Evolutionary conservation across 1,140 invertebrate species (phyloP).

Genomic region (Pogonognathellus flavescens): DNA sequence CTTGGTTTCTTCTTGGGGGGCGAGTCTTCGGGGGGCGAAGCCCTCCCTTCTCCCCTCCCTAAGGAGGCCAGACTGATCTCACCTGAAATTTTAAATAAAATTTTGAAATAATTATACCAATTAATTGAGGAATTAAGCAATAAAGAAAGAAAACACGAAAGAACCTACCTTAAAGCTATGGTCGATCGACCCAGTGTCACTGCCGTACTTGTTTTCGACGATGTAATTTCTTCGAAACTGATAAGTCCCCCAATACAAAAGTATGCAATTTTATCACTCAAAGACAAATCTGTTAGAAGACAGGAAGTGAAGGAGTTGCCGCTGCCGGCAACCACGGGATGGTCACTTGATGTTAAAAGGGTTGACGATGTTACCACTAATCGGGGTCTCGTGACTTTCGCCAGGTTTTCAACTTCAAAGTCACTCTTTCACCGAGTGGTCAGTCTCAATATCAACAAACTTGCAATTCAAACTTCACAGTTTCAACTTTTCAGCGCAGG

Average conservation of each 20-base stretch:
- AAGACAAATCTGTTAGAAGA: background rate
- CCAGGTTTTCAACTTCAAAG: conserved; percentile 24
- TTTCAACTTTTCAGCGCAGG: background rate
- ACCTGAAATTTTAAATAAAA: conserved; percentile 56
- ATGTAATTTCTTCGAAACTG: background rate
- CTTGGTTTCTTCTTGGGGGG: conserved; percentile 67
- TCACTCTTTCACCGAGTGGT: background rate
- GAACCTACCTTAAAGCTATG: conserved; percentile 22
- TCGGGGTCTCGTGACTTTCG: conserved; percentile 9
- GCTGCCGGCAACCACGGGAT: background rate
- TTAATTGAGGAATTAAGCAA: background rate
- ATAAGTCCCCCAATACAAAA: background rate
- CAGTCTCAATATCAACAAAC: background rate
- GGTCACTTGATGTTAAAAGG: background rate
- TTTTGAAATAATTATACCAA: no score
- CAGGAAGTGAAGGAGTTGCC: background rate
- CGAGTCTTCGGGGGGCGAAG: conserved; percentile 66
- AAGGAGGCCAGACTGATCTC: conserved; percentile 68
- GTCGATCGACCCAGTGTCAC: conserved; percentile 36
- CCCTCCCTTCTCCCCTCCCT: conserved; percentile 67
- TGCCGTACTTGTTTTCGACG: background rate
- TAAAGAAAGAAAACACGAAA: background rate
- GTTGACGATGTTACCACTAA: background rate
- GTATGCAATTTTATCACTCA: background rate
- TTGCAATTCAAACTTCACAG: background rate